Conservation (phyloP, 2,888 invertebrate genomes). For the Stomorhina lunata region DNA sequence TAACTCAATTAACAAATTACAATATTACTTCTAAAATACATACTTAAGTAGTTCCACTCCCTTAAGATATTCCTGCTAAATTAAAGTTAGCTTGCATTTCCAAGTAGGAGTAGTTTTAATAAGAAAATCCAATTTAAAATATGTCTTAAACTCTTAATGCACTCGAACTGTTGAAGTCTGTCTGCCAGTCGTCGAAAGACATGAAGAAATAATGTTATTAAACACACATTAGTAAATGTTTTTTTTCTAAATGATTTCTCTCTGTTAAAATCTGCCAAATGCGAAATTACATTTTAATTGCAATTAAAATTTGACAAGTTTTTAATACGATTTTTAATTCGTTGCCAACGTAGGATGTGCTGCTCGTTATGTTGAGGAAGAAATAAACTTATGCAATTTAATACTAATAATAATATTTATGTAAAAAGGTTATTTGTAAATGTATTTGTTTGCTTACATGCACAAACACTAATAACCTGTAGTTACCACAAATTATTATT, state of each 20-base stretch:
- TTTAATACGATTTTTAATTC: not conserved
- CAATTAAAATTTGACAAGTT: conserved; percentile 42
- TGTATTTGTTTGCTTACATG: not conserved
- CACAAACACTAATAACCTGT: not conserved
- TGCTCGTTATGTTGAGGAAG: no score
- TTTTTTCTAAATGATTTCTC: not conserved
- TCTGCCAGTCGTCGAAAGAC: not conserved
- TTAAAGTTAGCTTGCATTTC: no score
- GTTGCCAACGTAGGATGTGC: no score
- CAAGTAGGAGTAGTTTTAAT: not conserved
- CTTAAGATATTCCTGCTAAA: not conserved
- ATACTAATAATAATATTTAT: not conserved
- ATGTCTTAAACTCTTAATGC: not conserved
- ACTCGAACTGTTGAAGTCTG: no score
- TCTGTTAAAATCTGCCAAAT: conserved; percentile 11
- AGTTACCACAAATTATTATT: conserved; percentile 21
- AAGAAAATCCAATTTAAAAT: not conserved
- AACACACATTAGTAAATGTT: conserved; percentile 9
- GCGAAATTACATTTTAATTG: conserved; percentile 51
- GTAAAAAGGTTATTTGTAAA: not conserved
- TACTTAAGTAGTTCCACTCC: not conserved
- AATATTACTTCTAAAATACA: not conserved
- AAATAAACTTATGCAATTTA: no score
- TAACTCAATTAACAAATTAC: not conserved
- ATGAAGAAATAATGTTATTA: not conserved